A percentile compares a stretch with the other conserved stretches of the same genome.
Evolutionary conservation across 2,888 invertebrate species (phyloP).

Genomic region (Lasioglossum calceatum): DNA sequence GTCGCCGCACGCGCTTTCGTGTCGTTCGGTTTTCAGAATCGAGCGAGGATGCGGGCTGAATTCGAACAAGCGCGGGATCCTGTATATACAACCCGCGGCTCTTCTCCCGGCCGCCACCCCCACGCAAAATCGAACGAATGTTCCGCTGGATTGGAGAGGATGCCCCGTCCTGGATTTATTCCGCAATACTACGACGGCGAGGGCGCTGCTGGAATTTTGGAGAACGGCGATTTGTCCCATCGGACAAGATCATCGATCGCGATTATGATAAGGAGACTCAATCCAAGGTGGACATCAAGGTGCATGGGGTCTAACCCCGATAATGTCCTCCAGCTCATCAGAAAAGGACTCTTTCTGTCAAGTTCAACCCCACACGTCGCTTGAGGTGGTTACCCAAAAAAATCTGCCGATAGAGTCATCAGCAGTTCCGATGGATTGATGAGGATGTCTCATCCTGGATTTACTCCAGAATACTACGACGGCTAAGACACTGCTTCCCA

Average conservation of each 20-base stretch:
- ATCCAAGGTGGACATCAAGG: no score
- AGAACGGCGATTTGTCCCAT: neutral
- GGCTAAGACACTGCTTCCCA: neutral
- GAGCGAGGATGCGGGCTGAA: constrained; percentile 39
- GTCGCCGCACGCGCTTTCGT: constrained; percentile 77
- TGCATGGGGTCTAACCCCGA: no score
- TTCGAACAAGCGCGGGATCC: constrained; percentile 21
- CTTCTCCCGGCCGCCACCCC: neutral
- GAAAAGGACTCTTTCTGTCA: no score
- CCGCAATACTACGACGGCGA: neutral
- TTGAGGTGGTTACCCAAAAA: no score
- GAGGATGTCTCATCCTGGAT: neutral
- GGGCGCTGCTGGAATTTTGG: neutral
- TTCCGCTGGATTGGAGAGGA: constrained; percentile 41
- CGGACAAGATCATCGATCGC: neutral
- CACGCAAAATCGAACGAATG: constrained; percentile 35
- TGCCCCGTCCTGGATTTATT: constrained; percentile 3
- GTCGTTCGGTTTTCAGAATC: constrained; percentile 68
- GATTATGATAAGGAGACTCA: no score
- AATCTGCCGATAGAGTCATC: no score
- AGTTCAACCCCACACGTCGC: no score
- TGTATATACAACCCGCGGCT: neutral
- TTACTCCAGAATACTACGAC: neutral
- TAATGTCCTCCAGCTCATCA: no score
- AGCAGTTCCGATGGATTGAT: constrained; percentile 39